A percentile compares a stretch with the other conserved stretches of the same genome.
Evolutionary conservation across 2,797 vertebrate genomes (phyloP).

Genomic region (Lutjanus argentimaculatus): DNA sequence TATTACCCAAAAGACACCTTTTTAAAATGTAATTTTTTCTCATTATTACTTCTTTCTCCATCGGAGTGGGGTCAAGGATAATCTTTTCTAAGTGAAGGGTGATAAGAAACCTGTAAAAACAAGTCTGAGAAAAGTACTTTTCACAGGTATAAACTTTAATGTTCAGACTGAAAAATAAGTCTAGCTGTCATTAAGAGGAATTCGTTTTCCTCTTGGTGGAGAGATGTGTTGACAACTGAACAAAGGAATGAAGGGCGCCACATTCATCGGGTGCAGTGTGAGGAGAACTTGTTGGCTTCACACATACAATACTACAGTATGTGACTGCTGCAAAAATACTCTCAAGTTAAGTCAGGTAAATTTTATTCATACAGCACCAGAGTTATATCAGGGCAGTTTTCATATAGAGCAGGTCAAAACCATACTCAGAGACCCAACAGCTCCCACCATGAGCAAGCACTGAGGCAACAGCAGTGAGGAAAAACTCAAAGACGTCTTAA

Average conservation of each 20-base stretch:
- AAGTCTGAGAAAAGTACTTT: slow-evolving; percentile 12
- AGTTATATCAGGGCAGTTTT: too few relatives aligned
- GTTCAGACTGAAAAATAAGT: slow-evolving; percentile 3
- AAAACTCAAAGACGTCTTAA: not conserved
- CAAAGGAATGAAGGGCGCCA: not conserved
- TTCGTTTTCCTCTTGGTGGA: not conserved
- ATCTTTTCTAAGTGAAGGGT: not conserved
- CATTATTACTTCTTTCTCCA: slow-evolving; percentile 3
- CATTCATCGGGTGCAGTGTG: not conserved
- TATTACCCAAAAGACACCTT: slow-evolving; percentile 14
- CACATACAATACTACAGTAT: slow-evolving; percentile 6
- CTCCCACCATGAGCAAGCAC: too few relatives aligned
- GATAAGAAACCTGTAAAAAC: slow-evolving; percentile 18
- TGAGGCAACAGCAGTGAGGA: too few relatives aligned
- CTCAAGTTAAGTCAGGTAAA: not conserved
- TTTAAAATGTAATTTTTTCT: not conserved
- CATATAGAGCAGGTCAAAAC: too few relatives aligned
- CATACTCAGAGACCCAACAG: too few relatives aligned
- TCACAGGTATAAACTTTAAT: not conserved
- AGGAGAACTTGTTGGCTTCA: not conserved
- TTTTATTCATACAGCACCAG: too few relatives aligned
- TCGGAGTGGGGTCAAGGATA: not conserved
- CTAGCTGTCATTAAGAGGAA: not conserved
- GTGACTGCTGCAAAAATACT: slow-evolving; percentile 1
- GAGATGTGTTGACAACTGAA: slow-evolving; percentile 29